Base-by-base conservation (phyloP, 2,113 vertebrate species). In the Grus americana region DNA sequence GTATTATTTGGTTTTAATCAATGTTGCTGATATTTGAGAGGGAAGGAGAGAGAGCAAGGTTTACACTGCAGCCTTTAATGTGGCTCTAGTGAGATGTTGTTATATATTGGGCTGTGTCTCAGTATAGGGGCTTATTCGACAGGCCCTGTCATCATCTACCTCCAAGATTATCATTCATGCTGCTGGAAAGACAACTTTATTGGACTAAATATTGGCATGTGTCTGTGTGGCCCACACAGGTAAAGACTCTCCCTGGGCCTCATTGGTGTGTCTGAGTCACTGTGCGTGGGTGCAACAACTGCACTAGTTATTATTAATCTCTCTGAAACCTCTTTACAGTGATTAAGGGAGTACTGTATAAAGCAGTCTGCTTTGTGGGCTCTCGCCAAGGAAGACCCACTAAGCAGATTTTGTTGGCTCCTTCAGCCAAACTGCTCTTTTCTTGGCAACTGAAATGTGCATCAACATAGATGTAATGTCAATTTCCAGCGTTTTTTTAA, bases 351-450 rank as follows among this genome's bases (percentile, higher is more conserved):
- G 80, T 70, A 82, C 73, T 85, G 70, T 85, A 73, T 73, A 96
- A 95, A 96, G 91, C 95, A 97, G 92, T 75, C 83, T 86, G 94
- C 57, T 96, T 90, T 83, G 55, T 94, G 72, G 82, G 92, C 79
- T 92, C 66, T 86, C 24, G 74, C 94, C 95, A 97, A 95, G 67
- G 89, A 96, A 97, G 92, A 88, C 84, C 84, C 78, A 88, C 91
- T 90, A 95, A 95, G 70, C 92, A 95, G 96, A 95, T 97, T 97
- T 97, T 91, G 80, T 82, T 95, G 92, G 84, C 79, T 92, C n/a
- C 84, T 94, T 94, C 79, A 96, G 70, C 95, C 95, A 97, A 95
- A 95, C 89, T 97, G 97, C 91, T 96, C 94, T 97, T 97, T 97
- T 96, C 89, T 83, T 97, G 95, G 97, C 95, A 95, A 58, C 70